Conservation (phyloP, 2,113 vertebrate genomes). For the Atrichornis clamosus region DNA sequence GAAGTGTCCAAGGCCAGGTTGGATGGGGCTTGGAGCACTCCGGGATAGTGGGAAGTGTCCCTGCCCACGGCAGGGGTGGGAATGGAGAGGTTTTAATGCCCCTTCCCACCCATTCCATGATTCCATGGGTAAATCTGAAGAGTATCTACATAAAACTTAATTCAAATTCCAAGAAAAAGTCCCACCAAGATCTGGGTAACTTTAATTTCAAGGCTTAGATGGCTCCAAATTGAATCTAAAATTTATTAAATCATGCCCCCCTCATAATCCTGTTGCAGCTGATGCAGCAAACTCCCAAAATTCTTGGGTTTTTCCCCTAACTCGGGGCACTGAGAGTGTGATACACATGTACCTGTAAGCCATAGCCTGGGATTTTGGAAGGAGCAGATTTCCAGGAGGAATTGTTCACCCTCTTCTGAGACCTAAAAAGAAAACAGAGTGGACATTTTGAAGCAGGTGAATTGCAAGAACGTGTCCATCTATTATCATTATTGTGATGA, state of each 20-base stretch:
- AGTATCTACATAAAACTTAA: neutral
- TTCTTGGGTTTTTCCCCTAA: accelerated
- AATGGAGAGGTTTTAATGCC: neutral
- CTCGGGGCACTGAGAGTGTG: neutral
- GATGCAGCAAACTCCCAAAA: neutral
- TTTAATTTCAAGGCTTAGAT: neutral
- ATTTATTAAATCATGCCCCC: accelerated
- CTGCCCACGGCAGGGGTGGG: neutral
- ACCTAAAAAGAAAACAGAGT: conserved; percentile 48
- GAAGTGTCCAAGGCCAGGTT: neutral
- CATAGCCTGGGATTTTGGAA: conserved; percentile 78
- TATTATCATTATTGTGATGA: neutral
- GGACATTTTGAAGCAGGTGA: neutral
- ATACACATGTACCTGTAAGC: conserved; percentile 78
- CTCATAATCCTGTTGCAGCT: neutral
- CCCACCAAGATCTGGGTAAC: neutral
- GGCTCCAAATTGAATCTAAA: neutral
- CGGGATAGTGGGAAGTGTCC: neutral
- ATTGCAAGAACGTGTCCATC: accelerated
- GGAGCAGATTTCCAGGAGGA: conserved; percentile 39
- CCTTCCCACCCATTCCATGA: neutral
- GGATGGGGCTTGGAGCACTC: neutral
- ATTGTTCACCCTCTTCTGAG: conserved; percentile 61
- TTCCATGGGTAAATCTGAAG: accelerated
- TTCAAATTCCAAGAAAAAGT: accelerated